Evolutionary conservation across 2,113 vertebrate genomes (phyloP).

Genomic region (Rhineura floridana): DNA sequence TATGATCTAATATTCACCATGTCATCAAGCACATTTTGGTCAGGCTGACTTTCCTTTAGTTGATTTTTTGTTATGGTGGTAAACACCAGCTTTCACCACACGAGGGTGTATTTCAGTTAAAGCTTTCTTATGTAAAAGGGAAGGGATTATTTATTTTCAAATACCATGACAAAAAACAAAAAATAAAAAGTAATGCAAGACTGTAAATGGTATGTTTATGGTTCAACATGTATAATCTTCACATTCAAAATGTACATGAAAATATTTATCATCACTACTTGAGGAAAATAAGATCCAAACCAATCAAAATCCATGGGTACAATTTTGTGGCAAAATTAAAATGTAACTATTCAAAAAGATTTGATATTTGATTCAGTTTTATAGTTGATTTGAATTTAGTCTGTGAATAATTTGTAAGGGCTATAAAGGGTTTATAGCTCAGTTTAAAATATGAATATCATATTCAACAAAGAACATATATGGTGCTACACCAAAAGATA

Average conservation of each 20-base stretch:
- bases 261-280: neutral
- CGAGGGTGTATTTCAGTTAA: neutral
- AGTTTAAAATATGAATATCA: too few species aligned
- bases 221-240: neutral
- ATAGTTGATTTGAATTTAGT: neutral
- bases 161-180: neutral
- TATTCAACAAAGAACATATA: neutral
- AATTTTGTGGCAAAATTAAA: neutral
- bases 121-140: neutral
- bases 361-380: neutral
- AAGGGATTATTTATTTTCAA: neutral
- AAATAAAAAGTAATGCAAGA: neutral
- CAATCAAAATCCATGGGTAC: neutral
- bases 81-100: constrained; percentile 10
- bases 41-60: neutral
- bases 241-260: neutral
- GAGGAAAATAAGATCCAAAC: neutral
- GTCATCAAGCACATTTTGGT: neutral
- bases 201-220: neutral
- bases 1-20: neutral
- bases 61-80: neutral
- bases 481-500: neutral
- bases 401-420: neutral
- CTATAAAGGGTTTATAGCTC: neutral
- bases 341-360: neutral